phyloP scores from a whole-genome alignment of 2,888 invertebrate species.

The Ganaspis brasiliensis region DNA sequence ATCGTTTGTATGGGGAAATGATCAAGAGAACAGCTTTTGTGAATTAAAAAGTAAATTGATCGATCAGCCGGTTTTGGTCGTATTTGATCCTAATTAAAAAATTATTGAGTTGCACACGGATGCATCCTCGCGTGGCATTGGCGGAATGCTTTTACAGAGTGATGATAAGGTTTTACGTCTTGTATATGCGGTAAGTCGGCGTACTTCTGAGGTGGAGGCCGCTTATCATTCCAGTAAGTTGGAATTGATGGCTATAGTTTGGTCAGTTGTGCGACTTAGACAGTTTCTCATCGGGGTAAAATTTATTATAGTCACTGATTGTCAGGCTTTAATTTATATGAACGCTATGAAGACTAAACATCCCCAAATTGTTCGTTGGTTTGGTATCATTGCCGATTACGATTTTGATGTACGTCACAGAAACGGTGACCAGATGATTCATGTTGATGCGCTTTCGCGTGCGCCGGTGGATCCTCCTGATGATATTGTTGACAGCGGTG shows the following conservation, averaged over 20 bases:
- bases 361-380: too few relatives aligned
- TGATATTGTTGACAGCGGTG: not conserved
- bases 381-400: slow-evolving; percentile 34
- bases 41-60: too few relatives aligned
- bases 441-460: too few relatives aligned
- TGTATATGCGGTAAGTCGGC: too few relatives aligned
- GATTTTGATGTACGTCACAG: slow-evolving; percentile 46
- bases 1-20: too few relatives aligned
- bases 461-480: slow-evolving; percentile 32
- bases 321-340: too few relatives aligned
- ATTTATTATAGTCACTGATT: not conserved
- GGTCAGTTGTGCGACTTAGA: not conserved
- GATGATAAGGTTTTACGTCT: not conserved
- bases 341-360: slow-evolving; percentile 30
- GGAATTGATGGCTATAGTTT: too few relatives aligned
- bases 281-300: not conserved
- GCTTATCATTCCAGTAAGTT: too few relatives aligned
- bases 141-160: not conserved
- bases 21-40: too few relatives aligned
- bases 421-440: slow-evolving; percentile 42
- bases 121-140: too few relatives aligned
- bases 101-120: too few relatives aligned
- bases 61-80: too few relatives aligned
- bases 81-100: not conserved
- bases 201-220: not conserved